Evolutionary conservation across 2,888 invertebrate genomes (phyloP), one percentile per base, ranked within the genome.

Genomic region (Ephialtes manifestator): DNA sequence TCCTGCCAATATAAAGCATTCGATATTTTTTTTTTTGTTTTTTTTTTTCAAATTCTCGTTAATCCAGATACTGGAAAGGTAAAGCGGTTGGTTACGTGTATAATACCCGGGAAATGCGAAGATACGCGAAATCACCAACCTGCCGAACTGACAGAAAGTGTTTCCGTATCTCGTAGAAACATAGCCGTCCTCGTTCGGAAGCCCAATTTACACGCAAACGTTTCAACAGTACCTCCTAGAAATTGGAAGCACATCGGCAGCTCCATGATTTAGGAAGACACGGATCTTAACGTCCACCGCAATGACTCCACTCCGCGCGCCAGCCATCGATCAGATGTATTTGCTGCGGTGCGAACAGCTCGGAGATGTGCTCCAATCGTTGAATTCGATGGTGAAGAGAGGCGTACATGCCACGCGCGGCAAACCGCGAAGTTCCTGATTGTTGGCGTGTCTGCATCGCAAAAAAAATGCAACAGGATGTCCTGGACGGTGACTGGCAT

Each of bases 51-150:
- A 13, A 63, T 74, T 35, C 15, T 15, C 55, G n/a, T 80, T 48
- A 67, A 75, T 70, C 75, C 75, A 31, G 24, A 75, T 82, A 85
- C 82, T 79, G 79, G n/a, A 86, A 86, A 74, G 65, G 35, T 63
- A 76, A 81, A 83, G 51, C 31, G 58, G 2, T 74, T 78, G 65
- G 53, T 83, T 85, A 76, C 65, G 79, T 75, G 84, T 68, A 46
- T 88, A 88, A 90, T 88, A 83, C 81, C 65, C 87, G 86, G 87
- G 88, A 87, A 88, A 81, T 84, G 75, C 87, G 84, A 88, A 88
- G 87, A 88, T 89, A 89, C 89, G 88, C 91, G 86, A 88, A 89
- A 90, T 88, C 89, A 92, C 91, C 91, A 92, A 92, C 92, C 92
- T 92, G 92, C 88, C 88, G 87, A 74, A 89, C 87, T 87, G 90